These are phyloP conservation scores for Hirtodrosophila duncani DNA, from an alignment of 2,888 invertebrate genomes.

Conservation along the genomic window DNA sequence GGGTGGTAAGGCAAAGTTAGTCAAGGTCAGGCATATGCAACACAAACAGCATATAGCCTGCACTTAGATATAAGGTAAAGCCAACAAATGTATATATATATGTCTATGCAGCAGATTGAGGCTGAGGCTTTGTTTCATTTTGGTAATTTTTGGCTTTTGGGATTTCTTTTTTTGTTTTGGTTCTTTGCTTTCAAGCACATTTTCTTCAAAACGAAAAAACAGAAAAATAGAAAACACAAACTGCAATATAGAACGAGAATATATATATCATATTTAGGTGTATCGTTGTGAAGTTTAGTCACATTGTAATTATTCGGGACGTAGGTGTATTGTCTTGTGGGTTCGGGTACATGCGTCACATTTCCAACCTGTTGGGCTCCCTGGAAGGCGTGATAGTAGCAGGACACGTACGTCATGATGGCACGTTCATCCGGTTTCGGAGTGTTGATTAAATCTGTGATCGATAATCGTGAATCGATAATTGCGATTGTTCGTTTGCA, in stretches of 20 bases:
- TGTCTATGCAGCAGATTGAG: too few species aligned
- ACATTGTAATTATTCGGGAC: constrained; percentile 79
- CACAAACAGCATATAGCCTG: too few species aligned
- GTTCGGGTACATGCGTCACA: constrained; percentile 79
- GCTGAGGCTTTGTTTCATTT: too few species aligned
- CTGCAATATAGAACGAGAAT: constrained; percentile 20
- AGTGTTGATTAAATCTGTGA: constrained; percentile 98
- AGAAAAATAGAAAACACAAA: constrained; percentile 28
- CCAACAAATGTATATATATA: too few species aligned
- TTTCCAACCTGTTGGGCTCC: constrained; percentile 96
- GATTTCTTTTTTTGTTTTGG: too few species aligned
- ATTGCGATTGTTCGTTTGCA: constrained; percentile 47
- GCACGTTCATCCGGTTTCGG: constrained; percentile 99
- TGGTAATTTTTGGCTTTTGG: constrained; percentile 12
- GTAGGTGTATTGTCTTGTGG: constrained; percentile 79
- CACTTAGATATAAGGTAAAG: too few species aligned
- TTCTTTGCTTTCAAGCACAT: too few species aligned
- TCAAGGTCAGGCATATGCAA: too few species aligned
- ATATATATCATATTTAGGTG: constrained; percentile 72
- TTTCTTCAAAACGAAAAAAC: too few species aligned
- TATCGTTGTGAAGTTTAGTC: constrained; percentile 79
- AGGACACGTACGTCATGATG: constrained; percentile 99
- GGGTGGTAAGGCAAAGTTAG: too few species aligned
- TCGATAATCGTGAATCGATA: constrained; percentile 11
- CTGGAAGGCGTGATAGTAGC: constrained; percentile 99